These are phyloP conservation scores for Heteromormyrus szaboi DNA, from an alignment of 2,797 vertebrate genomes.

Conservation along the genomic window DNA sequence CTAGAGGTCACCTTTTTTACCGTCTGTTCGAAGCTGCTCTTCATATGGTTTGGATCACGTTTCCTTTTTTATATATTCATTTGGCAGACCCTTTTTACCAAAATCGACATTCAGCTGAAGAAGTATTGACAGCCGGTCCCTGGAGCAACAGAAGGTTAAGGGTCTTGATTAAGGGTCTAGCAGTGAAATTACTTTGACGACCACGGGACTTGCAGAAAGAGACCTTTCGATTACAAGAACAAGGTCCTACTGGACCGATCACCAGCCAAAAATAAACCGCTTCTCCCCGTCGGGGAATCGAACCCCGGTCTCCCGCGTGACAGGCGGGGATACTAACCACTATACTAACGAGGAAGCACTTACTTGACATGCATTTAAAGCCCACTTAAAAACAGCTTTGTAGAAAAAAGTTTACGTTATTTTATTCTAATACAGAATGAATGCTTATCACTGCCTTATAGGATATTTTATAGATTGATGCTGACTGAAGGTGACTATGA, in stretches of 20 bases:
- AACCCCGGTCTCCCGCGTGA: not conserved
- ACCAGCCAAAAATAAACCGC: not conserved
- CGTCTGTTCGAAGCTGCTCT: not conserved
- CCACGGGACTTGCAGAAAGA: not conserved
- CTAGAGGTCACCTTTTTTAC: not conserved
- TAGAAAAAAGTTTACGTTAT: not conserved
- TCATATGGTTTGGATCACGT: not conserved
- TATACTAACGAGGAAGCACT: not conserved
- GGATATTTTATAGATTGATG: not conserved
- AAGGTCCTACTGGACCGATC: not conserved
- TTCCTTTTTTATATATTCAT: not conserved
- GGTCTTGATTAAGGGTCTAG: not conserved
- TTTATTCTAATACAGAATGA: not conserved
- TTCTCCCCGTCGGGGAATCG: not conserved
- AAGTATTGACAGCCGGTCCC: not conserved
- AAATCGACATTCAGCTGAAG: not conserved
- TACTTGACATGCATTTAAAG: rapidly evolving
- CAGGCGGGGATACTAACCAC: not conserved
- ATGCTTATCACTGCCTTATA: not conserved
- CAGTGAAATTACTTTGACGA: not conserved
- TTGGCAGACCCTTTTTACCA: not conserved
- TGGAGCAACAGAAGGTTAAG: not conserved
- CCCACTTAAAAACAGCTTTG: not conserved
- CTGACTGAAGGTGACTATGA: not conserved
- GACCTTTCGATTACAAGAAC: not conserved